A percentile compares a stretch with the other conserved stretches of the same genome.
phyloP scores from a whole-genome alignment of 1,140 invertebrate genomes.

The Calliphora vicina region DNA sequence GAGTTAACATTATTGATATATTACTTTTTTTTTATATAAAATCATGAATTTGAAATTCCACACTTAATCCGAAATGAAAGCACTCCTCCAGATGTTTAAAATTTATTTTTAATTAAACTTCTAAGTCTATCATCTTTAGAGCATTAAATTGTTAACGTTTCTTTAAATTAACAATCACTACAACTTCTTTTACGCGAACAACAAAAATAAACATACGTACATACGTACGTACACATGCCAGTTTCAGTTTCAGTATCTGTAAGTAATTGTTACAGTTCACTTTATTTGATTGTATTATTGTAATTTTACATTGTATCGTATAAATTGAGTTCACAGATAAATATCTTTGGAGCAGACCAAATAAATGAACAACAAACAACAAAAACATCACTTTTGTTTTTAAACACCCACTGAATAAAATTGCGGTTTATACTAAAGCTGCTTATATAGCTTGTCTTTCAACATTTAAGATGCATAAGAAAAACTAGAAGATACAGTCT shows the following conservation, averaged over 20 bases:
- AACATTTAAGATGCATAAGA: no score
- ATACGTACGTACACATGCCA: background rate
- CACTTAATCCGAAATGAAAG: no score
- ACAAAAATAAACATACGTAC: background rate
- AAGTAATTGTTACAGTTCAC: background rate
- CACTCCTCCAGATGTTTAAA: background rate
- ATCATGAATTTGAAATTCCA: no score
- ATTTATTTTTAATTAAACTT: background rate
- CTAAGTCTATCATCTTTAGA: background rate
- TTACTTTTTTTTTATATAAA: no score
- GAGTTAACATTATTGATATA: no score
- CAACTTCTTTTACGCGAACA: background rate
- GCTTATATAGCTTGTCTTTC: no score
- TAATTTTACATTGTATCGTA: background rate
- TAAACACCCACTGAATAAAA: background rate
- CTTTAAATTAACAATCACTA: background rate
- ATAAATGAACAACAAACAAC: background rate
- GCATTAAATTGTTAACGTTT: background rate
- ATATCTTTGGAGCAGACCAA: background rate
- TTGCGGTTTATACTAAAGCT: background rate
- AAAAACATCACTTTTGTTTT: background rate
- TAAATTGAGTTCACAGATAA: background rate
- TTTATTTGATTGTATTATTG: background rate
- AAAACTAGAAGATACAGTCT: no score
- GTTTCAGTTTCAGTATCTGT: background rate